A percentile compares a stretch with the other conserved stretches of the same genome.
These are phyloP conservation scores for Terrapene triunguis DNA, from an alignment of 2,113 vertebrate genomes.

Conservation along the genomic window DNA sequence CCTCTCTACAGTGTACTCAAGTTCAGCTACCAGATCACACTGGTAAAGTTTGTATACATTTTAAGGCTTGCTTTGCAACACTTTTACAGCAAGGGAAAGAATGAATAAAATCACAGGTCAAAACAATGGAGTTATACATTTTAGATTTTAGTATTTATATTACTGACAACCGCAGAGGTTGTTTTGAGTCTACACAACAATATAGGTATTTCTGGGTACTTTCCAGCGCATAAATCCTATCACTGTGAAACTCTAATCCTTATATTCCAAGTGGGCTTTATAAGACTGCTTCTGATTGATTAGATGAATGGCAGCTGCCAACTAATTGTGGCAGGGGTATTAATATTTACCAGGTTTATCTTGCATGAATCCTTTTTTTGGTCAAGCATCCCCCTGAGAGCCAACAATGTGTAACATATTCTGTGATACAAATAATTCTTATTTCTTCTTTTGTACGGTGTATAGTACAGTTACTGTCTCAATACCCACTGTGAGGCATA, in stretches of 20 bases:
- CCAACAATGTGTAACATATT: background rate
- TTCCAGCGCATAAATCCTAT: background rate
- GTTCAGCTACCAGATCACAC: background rate
- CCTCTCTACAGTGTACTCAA: background rate
- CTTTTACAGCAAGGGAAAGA: background rate
- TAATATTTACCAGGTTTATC: constrained; percentile 4
- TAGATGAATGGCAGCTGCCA: constrained; percentile 14
- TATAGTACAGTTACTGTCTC: background rate
- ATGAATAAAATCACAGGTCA: constrained; percentile 9
- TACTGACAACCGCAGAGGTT: background rate
- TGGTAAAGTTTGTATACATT: background rate
- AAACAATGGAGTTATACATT: constrained; percentile 2
- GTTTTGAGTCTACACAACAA: constrained; percentile 2
- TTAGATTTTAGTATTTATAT: constrained; percentile 15
- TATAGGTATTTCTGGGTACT: background rate
- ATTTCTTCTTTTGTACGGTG: background rate
- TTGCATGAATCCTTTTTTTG: background rate
- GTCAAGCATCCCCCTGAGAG: background rate
- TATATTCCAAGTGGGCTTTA: constrained; percentile 21
- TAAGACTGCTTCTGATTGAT: constrained; percentile 4
- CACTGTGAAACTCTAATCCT: background rate
- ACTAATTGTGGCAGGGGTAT: background rate
- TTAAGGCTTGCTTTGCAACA: background rate
- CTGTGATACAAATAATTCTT: background rate
- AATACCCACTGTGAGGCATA: constrained; percentile 2